Percentiles rank a stretch among this genome's conserved stretches.
Evolutionary conservation across 2,797 vertebrate species (phyloP).

Genomic region (Gallinago nigripennis): DNA sequence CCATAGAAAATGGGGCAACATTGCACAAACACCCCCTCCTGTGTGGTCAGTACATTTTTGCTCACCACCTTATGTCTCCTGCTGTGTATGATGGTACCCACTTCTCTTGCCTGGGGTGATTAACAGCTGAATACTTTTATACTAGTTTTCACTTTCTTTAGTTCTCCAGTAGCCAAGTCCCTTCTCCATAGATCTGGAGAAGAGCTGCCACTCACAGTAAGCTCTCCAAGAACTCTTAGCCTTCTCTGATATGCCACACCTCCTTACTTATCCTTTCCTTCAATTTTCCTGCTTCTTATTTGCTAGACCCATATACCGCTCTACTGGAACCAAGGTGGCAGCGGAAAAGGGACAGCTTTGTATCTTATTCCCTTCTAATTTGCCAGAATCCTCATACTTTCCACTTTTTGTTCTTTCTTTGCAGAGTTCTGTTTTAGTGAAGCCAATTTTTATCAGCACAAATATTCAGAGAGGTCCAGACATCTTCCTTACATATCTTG

Average conservation of each 20-base stretch:
- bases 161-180: neutral
- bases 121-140: neutral
- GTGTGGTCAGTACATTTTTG: neutral
- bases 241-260: neutral
- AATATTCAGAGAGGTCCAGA: neutral
- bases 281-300: neutral
- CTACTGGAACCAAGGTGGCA: neutral
- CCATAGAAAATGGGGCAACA: neutral
- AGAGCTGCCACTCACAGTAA: neutral
- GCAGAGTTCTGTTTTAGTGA: neutral
- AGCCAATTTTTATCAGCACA: neutral
- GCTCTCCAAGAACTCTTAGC: neutral
- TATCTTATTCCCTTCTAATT: neutral
- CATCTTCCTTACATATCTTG: neutral
- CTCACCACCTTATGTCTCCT: neutral
- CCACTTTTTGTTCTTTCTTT: neutral
- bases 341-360: neutral
- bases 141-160: neutral
- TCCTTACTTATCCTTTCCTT: neutral
- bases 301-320: neutral
- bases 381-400: neutral
- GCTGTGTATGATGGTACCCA: accelerated
- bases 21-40: neutral
- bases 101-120: neutral
- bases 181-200: neutral